Conservation (phyloP, 2,113 vertebrate species). For the Chunga burmeisteri region DNA sequence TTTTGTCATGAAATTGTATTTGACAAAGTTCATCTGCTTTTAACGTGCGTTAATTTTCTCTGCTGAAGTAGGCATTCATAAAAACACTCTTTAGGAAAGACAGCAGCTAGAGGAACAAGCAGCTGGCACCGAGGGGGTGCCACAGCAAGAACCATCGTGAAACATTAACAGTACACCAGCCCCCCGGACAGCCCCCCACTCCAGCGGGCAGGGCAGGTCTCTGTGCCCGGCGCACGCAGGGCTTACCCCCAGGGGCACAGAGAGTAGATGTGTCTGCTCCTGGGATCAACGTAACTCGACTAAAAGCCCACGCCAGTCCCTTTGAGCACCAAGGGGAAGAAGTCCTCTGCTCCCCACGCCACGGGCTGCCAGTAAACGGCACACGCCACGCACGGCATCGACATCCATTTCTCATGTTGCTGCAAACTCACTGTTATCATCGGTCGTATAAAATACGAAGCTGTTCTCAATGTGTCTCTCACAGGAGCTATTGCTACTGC, state of each 20-base stretch:
- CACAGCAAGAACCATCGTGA: neutral
- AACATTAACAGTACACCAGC: neutral
- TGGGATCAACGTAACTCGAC: too few relatives aligned
- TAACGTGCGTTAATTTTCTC: neutral
- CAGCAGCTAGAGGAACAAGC: neutral
- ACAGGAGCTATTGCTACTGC: neutral
- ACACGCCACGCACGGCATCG: fast-evolving
- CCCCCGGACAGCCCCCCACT: neutral
- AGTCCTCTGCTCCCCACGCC: neutral
- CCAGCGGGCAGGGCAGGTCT: neutral
- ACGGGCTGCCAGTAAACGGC: neutral
- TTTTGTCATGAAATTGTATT: constrained; percentile 11
- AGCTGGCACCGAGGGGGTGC: fast-evolving
- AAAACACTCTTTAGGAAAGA: neutral
- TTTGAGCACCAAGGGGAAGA: neutral
- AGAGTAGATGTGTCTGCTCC: neutral
- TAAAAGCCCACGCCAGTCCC: neutral
- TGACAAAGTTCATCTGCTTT: constrained; percentile 41
- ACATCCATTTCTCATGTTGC: neutral
- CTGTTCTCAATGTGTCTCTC: neutral
- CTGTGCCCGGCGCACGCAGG: too few relatives aligned
- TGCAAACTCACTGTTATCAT: neutral
- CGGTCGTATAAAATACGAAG: fast-evolving
- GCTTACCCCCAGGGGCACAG: neutral
- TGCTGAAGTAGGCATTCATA: neutral